Base-by-base conservation (phyloP, 2,888 invertebrate genomes). In the Dicranocentrus wangi region DNA sequence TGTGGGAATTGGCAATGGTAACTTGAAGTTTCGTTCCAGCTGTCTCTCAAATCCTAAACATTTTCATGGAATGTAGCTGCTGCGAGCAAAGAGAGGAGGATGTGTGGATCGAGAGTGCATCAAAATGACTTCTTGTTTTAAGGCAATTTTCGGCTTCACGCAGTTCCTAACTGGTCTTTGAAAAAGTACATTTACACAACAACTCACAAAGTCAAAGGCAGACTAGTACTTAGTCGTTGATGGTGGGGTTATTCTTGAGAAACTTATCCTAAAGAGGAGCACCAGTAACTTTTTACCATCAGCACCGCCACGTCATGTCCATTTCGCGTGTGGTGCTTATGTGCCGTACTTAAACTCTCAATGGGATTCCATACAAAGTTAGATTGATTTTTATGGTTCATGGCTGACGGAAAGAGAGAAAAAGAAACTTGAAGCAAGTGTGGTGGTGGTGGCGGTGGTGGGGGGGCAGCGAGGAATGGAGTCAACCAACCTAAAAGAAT, bases 1-100 rank as follows among this genome's bases (percentile, higher is more conserved):
- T 39, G 13, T 39, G 39, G 39, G 13, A 5, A 13, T 39, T 39
- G 13, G 39, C 7, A 39, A 39, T 39, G 39, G 39, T 5, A 39
- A 39, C 13, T 17, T 61, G 21, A 25, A 43, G 61, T 72, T 73
- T 65, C 25, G n/a, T 47, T 73, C 65, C 73, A 65, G 73, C 63
- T 73, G 63, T 73, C 73, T 25, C 39, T 39, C 43, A 60, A 61
- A 72, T 72, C 72, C 51, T 27, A 71, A n/a, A n/a, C n/a, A n/a
- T n/a, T 71, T 70, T 71, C 60, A 32, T 28, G 32, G 23, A 32
- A 17, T 2, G 10, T 8, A 53, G 23, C 53, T 3, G n/a, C 43
- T 3, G 43, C 43, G n/a, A 43, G n/a, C 43, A 43, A 43, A 8
- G n/a, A n/a, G n/a, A n/a, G n/a, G n/a, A n/a, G n/a, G n/a, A n/a